These are phyloP conservation scores for Lagodon rhomboides DNA, from an alignment of 2,797 vertebrate genomes.

Conservation along the genomic window DNA sequence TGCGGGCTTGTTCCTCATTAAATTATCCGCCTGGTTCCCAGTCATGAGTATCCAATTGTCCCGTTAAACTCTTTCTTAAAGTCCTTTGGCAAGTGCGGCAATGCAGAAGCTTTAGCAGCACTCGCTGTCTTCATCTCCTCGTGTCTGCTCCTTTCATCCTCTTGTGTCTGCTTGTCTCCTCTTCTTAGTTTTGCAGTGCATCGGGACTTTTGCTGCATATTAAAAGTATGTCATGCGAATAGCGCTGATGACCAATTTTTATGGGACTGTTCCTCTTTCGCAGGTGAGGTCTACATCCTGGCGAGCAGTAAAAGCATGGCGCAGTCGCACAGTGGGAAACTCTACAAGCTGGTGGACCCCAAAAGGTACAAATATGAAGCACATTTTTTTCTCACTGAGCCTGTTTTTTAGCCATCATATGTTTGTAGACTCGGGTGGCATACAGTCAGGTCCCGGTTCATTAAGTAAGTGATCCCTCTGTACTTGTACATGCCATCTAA, in stretches of 20 bases:
- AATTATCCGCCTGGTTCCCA: conserved; percentile 81
- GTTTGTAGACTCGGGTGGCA: conserved; percentile 30
- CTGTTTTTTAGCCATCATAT: conserved; percentile 8
- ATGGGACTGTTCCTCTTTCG: conserved; percentile 49
- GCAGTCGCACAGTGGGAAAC: conserved; percentile 95
- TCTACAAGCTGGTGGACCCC: conserved; percentile 97
- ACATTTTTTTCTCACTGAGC: background rate
- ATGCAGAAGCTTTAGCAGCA: conserved; percentile 57
- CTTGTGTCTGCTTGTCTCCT: conserved; percentile 20
- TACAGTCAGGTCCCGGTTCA: conserved; percentile 26
- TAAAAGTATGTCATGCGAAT: conserved; percentile 18
- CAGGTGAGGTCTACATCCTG: conserved; percentile 97
- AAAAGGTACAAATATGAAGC: conserved; percentile 90
- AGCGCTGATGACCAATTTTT: conserved; percentile 19
- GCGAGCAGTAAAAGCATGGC: conserved; percentile 96
- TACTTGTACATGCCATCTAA: conserved; percentile 3
- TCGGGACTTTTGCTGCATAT: conserved; percentile 7
- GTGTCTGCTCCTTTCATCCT: conserved; percentile 30
- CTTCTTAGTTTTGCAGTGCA: conserved; percentile 15
- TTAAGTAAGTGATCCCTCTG: conserved; percentile 25
- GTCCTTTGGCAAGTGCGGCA: conserved; percentile 73
- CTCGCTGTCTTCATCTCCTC: conserved; percentile 35
- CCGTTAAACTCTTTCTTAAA: conserved; percentile 71
- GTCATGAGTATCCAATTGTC: conserved; percentile 81
- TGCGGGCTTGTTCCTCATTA: conserved; percentile 83